Conservation (phyloP, 2,888 invertebrate species). For the Leucoma salicis region DNA sequence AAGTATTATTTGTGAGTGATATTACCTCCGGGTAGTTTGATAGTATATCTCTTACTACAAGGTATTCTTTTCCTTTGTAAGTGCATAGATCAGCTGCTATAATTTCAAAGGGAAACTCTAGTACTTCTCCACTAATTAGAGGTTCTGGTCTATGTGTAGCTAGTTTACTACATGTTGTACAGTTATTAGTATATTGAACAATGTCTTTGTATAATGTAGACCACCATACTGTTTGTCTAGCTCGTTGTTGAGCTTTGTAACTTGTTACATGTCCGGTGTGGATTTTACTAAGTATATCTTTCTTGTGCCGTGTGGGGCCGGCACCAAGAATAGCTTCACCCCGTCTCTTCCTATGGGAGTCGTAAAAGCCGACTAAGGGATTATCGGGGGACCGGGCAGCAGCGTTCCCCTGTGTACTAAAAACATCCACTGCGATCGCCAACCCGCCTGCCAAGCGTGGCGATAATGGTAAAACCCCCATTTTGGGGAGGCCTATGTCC, state of each 20-base stretch:
- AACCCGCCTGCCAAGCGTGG: too few relatives aligned
- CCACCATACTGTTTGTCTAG: not conserved
- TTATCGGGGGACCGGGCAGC: too few relatives aligned
- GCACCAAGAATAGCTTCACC: too few relatives aligned
- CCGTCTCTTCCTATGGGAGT: too few relatives aligned
- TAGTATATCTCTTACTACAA: not conserved
- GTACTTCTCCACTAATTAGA: not conserved
- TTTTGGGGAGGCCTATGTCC: too few relatives aligned
- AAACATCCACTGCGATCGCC: too few relatives aligned
- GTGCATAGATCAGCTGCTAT: not conserved
- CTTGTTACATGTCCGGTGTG: not conserved
- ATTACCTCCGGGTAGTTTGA: not conserved
- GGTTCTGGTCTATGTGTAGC: not conserved
- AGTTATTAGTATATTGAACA: not conserved
- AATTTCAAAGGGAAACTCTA: not conserved
- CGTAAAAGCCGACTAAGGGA: too few relatives aligned
- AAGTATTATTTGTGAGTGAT: not conserved
- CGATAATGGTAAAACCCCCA: too few relatives aligned
- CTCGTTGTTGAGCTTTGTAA: not conserved
- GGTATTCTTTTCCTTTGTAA: slow-evolving; percentile 62
- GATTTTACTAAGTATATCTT: not conserved
- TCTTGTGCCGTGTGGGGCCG: too few relatives aligned
- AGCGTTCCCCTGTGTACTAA: too few relatives aligned
- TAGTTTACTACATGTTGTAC: not conserved
- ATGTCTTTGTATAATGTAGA: not conserved